Conservation (phyloP, 2,113 vertebrate genomes). For the Corydoras sp. region DNA sequence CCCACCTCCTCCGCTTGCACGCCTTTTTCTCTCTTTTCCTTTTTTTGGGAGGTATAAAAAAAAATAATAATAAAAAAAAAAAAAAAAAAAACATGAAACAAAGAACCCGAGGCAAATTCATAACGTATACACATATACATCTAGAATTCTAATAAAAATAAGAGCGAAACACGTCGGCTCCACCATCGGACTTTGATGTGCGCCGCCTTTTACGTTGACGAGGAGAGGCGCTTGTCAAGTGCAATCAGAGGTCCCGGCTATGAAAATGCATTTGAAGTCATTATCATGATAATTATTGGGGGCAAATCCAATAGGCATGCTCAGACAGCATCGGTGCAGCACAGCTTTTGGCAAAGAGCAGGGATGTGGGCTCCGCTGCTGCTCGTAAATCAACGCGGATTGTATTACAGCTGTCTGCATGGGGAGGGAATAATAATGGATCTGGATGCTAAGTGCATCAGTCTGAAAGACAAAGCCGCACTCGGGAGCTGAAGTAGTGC, state of each 20-base stretch:
- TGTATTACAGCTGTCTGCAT: constrained; percentile 33
- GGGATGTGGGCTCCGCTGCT: constrained; percentile 31
- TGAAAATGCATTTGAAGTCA: constrained; percentile 45
- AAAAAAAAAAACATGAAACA: constrained; percentile 41
- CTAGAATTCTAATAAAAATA: no score
- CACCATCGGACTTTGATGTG: constrained; percentile 55
- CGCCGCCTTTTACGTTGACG: constrained; percentile 37
- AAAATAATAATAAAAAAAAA: constrained; percentile 1
- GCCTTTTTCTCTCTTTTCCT: constrained; percentile 35
- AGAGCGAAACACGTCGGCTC: constrained; percentile 15
- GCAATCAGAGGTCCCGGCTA: constrained; percentile 51
- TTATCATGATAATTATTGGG: constrained; percentile 56
- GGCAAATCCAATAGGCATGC: constrained; percentile 46
- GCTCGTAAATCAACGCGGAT: constrained; percentile 37
- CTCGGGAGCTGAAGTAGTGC: constrained; percentile 13
- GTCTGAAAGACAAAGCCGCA: constrained; percentile 31
- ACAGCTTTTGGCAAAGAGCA: constrained; percentile 29
- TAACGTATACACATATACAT: constrained; percentile 46
- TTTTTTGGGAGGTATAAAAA: constrained; percentile 36
- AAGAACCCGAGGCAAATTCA: constrained; percentile 52
- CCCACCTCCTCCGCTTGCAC: background rate
- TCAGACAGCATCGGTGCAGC: constrained; percentile 36
- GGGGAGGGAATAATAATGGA: constrained; percentile 24
- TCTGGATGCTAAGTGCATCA: constrained; percentile 33
- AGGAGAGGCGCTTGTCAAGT: constrained; percentile 50